Conservation (phyloP, 2,888 invertebrate species). For the Mechanitis mazaeus region DNA sequence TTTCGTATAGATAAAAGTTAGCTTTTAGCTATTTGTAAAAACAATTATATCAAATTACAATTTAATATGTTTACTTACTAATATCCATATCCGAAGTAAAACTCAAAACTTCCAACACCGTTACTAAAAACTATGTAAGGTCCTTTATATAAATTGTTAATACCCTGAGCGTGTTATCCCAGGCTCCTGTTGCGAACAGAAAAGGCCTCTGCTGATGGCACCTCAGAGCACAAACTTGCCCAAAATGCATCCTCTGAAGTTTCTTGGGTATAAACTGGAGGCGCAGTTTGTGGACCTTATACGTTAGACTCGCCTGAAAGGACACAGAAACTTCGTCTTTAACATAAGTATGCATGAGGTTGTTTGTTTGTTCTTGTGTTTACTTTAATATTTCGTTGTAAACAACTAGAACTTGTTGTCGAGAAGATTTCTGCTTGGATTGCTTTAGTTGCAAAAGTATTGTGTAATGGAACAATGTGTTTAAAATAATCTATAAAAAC, state of each 20-base stretch:
- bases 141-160: too few species aligned
- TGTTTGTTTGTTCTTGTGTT: slow-evolving; percentile 13
- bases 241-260: slow-evolving; percentile 61
- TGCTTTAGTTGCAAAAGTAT: not conserved
- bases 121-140: too few species aligned
- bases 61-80: too few species aligned
- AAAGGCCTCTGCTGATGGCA: slow-evolving; percentile 61
- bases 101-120: too few species aligned
- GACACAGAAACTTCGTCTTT: slow-evolving; percentile 8
- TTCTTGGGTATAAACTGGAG: slow-evolving; percentile 65
- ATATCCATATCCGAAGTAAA: too few species aligned
- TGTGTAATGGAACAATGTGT: not conserved
- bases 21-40: too few species aligned
- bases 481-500: too few species aligned
- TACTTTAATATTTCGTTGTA: slow-evolving; percentile 12
- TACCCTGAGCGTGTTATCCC: slow-evolving; percentile 77
- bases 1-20: too few species aligned
- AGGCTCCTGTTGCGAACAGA: slow-evolving; percentile 71
- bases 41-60: too few species aligned
- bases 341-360: slow-evolving; percentile 5
- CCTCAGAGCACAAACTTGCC: slow-evolving; percentile 63
- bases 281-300: slow-evolving; percentile 66
- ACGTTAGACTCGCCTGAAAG: slow-evolving; percentile 48
- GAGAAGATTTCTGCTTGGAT: slow-evolving; percentile 7
- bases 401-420: slow-evolving; percentile 11